Evolutionary conservation across 23 tunicate genomes (phyloP), one percentile per base, ranked within the genome.

Genomic region (Botrylloides violaceus): DNA sequence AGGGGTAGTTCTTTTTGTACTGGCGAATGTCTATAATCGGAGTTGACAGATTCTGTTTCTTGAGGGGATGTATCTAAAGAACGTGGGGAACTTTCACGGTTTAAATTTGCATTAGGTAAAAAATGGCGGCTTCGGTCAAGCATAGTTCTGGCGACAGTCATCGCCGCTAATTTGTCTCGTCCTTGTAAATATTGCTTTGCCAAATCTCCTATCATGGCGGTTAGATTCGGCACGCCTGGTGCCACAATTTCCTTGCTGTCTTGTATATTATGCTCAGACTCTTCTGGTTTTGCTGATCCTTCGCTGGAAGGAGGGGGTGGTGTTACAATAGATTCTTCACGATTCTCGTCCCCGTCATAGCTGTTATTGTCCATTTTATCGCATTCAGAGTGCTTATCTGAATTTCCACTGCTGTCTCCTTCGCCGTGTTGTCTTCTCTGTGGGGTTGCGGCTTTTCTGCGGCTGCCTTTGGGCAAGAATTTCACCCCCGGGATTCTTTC

Each of bases 361-460:
- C 12, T 33, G 47, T 65, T 63, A 60, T 49, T 49, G 1, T 65
- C 64, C 2, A 15, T n/a, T 24, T 36, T 20, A 7, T 19, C 6
- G 22, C 27, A 48, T 0, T 63, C 64, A 24, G 39, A 29, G 50
- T 62, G 20, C 15, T 66, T 53, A 28, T 65, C 73, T 23, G 36
- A 29, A 23, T 22, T 33, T 24, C 36, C 64, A 0, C 15, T n/a
- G 2, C 36, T 21, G 22, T 1, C 18, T n/a, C 24, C 64, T 21
- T 35, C 48, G 12, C 19, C 24, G 61, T 48, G 72, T 27, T 84
- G 79, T 28, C 92, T 38, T 65, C 92, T 73, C 37, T 78, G 83
- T 2, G 92, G 92, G 3, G 70, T 65, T 1, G 76, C 60, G 2
- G 83, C 66, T 66, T 84, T 84, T 59, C 92, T 29, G 27, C 92